Evolutionary conservation across 2,888 invertebrate species (phyloP).

Genomic region (Agriopis aurantiaria): DNA sequence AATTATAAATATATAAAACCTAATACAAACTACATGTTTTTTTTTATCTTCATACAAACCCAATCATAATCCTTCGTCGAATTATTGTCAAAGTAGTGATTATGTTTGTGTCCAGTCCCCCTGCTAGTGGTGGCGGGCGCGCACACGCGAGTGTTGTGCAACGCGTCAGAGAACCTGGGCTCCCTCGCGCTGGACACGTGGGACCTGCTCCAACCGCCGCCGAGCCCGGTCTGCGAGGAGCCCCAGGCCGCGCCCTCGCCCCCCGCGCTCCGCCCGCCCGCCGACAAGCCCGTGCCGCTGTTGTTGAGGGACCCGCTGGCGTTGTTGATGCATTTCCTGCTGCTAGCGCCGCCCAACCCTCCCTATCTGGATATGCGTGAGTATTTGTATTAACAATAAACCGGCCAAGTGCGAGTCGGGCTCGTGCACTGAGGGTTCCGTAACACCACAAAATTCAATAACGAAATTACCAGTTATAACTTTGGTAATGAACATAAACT

Average conservation of each 20-base stretch:
- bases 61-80: no score
- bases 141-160: slow-evolving; percentile 91
- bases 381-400: no score
- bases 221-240: slow-evolving; percentile 32
- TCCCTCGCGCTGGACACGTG: slow-evolving; percentile 61
- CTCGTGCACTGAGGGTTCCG: no score
- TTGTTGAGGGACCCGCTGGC: slow-evolving; percentile 95
- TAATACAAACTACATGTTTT: no score
- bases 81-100: no score
- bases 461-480: no score
- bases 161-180: slow-evolving; percentile 58
- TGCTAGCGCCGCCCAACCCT: slow-evolving; percentile 93
- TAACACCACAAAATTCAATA: no score
- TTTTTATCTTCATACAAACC: no score
- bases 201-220: slow-evolving; percentile 52
- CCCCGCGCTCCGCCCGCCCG: slow-evolving; percentile 45
- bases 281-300: slow-evolving; percentile 88
- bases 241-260: slow-evolving; percentile 24
- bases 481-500: no score
- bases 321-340: slow-evolving; percentile 94
- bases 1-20: no score
- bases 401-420: no score
- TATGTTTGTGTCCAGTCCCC: slow-evolving; percentile 88
- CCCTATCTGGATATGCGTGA: slow-evolving; percentile 91
- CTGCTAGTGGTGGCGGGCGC: slow-evolving; percentile 95